Percentiles rank a stretch among this genome's conserved stretches.
phyloP scores from a whole-genome alignment of 2,797 vertebrate genomes.

The Poliocrania exsul region DNA sequence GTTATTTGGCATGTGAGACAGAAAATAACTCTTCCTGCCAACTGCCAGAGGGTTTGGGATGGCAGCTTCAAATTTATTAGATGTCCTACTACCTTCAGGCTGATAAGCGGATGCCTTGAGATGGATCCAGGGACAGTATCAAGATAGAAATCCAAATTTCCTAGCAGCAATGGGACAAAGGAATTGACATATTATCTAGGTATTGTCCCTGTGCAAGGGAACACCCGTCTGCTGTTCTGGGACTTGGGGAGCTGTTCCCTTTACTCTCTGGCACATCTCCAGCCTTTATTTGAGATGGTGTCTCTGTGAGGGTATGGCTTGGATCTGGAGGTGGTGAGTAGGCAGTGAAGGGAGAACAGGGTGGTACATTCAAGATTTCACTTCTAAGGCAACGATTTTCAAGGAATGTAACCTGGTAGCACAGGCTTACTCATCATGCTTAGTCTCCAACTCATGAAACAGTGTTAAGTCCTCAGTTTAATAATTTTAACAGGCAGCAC shows the following conservation, averaged over 20 bases:
- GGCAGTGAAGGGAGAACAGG: background rate
- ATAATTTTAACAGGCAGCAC: background rate
- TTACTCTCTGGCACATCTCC: background rate
- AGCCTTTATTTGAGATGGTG: background rate
- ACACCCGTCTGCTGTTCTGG: background rate
- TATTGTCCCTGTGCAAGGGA: background rate
- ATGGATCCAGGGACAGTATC: background rate
- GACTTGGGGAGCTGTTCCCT: background rate
- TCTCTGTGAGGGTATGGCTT: background rate
- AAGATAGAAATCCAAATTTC: constrained; percentile 39
- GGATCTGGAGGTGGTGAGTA: background rate
- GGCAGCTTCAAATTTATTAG: constrained; percentile 57
- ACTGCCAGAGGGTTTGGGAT: constrained; percentile 47
- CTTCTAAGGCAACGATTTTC: background rate
- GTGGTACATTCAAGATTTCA: background rate
- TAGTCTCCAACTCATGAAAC: background rate
- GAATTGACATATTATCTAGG: constrained; percentile 29
- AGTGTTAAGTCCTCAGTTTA: background rate
- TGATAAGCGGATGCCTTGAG: constrained; percentile 31
- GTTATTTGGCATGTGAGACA: constrained; percentile 44
- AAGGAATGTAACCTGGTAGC: background rate
- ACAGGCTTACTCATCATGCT: background rate
- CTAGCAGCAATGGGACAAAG: background rate
- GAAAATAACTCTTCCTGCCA: constrained; percentile 41
- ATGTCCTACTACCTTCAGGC: constrained; percentile 44